phyloP scores from a whole-genome alignment of 2,113 vertebrate genomes.

The Stigmatopora nigra region DNA sequence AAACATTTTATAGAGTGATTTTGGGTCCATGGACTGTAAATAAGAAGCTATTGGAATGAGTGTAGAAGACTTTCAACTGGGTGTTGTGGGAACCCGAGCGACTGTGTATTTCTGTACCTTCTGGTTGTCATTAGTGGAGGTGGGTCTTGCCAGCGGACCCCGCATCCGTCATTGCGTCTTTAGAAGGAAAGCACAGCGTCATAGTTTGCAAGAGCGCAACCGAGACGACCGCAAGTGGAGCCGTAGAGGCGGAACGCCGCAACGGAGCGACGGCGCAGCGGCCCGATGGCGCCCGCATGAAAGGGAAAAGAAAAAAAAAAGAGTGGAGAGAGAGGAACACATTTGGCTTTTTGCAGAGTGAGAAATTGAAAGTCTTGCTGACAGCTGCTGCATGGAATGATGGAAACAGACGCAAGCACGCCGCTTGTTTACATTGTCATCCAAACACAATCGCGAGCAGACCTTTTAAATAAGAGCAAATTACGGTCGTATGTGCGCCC shows the following conservation, averaged over 20 bases:
- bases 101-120: not conserved
- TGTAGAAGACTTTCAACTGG: constrained; percentile 6
- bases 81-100: constrained; percentile 6
- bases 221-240: constrained; percentile 39
- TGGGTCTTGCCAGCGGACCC: constrained; percentile 19
- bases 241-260: constrained; percentile 18
- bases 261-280: constrained; percentile 24
- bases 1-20: too few species aligned
- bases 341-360: constrained; percentile 17
- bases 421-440: constrained; percentile 42
- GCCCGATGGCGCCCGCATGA: constrained; percentile 18
- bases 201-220: constrained; percentile 43
- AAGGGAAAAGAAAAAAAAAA: constrained; percentile 13
- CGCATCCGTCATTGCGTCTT: constrained; percentile 20
- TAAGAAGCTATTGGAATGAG: not conserved
- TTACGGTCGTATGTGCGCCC: constrained; percentile 1
- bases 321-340: constrained; percentile 22
- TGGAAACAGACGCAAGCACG: constrained; percentile 42
- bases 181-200: constrained; percentile 42
- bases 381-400: constrained; percentile 17
- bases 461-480: constrained; percentile 17
- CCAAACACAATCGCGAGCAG: constrained; percentile 50
- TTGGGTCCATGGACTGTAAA: too few species aligned
- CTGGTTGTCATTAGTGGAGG: not conserved
- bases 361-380: constrained; percentile 26